Base-by-base conservation (phyloP, 2,113 vertebrate genomes). In the Dasyornis broadbenti region DNA sequence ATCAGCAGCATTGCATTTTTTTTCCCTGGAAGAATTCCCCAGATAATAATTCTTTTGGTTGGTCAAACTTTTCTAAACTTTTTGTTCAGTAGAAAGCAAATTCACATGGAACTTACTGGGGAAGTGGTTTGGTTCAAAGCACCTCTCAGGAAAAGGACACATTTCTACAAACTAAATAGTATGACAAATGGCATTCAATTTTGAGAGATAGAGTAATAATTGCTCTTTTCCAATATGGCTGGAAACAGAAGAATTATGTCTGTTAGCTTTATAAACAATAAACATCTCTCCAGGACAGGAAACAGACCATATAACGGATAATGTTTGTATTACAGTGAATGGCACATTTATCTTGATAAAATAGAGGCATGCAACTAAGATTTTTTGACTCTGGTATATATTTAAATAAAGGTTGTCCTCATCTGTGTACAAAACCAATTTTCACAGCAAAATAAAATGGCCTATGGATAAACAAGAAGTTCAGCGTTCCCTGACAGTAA, bases 401-500 rank as follows among this genome's bases (percentile, higher is more conserved):
- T 61, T 80, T 71, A 72, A 82, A 66, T 53, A 81, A 49, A 84
- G 53, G 49, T 16, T 77, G 39, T 59, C 39, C 35, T 82, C 31
- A 44, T 5, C 26, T 59, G 59, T 53, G 30, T 30, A 10, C 13
- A 93, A 64, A 92, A 72, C 27, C 22, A 68, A 30, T 39, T 71
- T 70, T 56, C 53, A 59, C 14, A 81, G 53, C 21, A 47, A 91
- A 64, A 68, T 66, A 66, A 76, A 83, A 70, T 47, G 61, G 26
- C 27, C 10, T 53, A 35, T 37, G 47, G 33, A 61, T 52, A 79
- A 92, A 70, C 15, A 76, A 40, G 15, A 37, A 60, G 37, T 66
- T 71, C 52, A 24, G 10, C 0, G 0, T 47, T 60, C 13, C n/a
- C 42, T 63, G n/a, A 57, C 47, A 44, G n/a, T 37, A 86, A 66